phyloP scores from a whole-genome alignment of 2,113 vertebrate species.

The Origma solitaria region DNA sequence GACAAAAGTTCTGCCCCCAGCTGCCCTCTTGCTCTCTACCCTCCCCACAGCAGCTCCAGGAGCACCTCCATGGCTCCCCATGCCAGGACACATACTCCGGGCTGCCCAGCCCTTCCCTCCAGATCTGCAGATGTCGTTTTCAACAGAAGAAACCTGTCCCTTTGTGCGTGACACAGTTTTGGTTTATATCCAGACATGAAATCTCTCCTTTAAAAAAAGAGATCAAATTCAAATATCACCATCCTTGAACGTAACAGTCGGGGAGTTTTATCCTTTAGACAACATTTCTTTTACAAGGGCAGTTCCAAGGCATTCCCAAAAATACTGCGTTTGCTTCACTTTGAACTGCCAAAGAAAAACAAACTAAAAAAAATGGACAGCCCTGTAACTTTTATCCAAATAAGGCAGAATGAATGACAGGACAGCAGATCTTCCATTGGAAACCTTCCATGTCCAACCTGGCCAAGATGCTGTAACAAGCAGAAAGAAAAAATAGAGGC shows the following conservation, averaged over 20 bases:
- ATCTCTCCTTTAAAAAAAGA: not conserved
- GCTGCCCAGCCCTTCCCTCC: not conserved
- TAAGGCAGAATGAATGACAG: not conserved
- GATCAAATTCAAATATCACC: not conserved
- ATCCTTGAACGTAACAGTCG: not conserved
- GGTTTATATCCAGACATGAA: not conserved
- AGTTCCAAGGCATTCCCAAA: not conserved
- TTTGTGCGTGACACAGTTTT: not conserved
- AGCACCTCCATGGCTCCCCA: not conserved
- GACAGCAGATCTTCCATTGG: not conserved
- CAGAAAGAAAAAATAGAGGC: not conserved
- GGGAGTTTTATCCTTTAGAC: not conserved
- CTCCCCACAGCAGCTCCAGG: not conserved
- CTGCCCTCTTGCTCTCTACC: not conserved
- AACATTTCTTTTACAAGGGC: not conserved
- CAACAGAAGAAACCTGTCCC: not conserved
- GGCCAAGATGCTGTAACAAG: not conserved
- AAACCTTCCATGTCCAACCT: not conserved
- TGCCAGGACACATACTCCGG: not conserved
- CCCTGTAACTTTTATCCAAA: not conserved
- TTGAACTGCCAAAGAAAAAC: not conserved
- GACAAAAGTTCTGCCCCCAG: accelerated
- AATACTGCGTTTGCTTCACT: not conserved
- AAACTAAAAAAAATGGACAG: not conserved
- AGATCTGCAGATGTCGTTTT: not conserved